Evolutionary conservation across 2,113 vertebrate species (phyloP), one percentile per base, ranked within the genome.

Genomic region (Poicephalus gulielmi): DNA sequence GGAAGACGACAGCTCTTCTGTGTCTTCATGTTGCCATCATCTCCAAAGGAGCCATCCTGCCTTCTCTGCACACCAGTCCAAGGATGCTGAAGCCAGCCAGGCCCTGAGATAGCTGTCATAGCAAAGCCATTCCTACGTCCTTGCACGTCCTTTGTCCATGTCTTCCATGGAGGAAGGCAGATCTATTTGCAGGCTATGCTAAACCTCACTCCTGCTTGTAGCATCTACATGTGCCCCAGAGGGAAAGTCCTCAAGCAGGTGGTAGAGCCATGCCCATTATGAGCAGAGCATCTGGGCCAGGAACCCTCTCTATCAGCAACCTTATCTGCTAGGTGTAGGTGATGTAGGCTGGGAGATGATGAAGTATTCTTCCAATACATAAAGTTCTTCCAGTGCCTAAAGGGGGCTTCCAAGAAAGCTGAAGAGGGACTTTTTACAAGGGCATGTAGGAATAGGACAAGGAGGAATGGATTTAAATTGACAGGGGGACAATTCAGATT

Each of bases 21-120:
- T 13, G 19, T 44, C 44, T 89, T n/a, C 43, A 49, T 0, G 0
- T 50, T 60, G 33, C 66, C 24, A 2, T 57, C 28, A 14, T 67
- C 84, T 74, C 69, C 0, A 0, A 52, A 86, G 49, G 17, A 77
- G 47, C 57, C 13, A 8, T 55, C 59, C 68, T 81, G 7, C 37
- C 41, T 69, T 43, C 92, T 74, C 73, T 49, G 62, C 33, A 39
- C 20, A 11, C 28, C 44, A 33, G 53, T 30, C n/a, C 39, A 33
- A 53, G 15, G 28, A 22, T n/a, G 37, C 41, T 43, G 50, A 62
- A 70, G 39, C 53, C 55, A 67, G 64, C 59, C 92, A 27, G 53
- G 44, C 53, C 39, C 49, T 23, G 20, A 55, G 19, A 33, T 17
- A 50, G 11, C 15, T 46, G 20, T 20, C 39, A 83, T 55, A 81